These are phyloP conservation scores for Calyptomena viridis DNA, from an alignment of 2,113 vertebrate genomes.

Conservation along the genomic window DNA sequence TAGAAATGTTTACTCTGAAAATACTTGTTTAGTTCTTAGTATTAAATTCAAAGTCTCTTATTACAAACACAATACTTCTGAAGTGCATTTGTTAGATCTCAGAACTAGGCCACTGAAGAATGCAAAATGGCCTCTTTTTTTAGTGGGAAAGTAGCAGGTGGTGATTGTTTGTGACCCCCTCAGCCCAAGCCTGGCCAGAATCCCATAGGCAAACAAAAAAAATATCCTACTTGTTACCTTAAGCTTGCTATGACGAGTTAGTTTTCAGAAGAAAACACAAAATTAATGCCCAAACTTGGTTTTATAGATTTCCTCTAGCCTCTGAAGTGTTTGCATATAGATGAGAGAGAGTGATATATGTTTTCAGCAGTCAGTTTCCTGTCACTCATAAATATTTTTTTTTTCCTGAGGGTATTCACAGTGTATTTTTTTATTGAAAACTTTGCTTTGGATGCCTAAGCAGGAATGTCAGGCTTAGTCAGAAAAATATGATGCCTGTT, in stretches of 20 bases:
- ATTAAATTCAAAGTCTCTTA: not conserved
- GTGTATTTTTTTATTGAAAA: not conserved
- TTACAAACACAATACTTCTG: not conserved
- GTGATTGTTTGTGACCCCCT: fast-evolving
- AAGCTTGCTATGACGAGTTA: not conserved
- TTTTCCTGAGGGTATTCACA: not conserved
- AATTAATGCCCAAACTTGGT: not conserved
- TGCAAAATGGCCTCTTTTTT: not conserved
- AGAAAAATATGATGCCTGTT: not conserved
- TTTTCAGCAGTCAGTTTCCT: not conserved
- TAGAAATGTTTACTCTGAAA: not conserved
- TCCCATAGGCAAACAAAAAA: not conserved
- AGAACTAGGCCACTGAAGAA: not conserved
- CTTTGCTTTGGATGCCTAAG: constrained; percentile 6
- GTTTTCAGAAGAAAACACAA: not conserved
- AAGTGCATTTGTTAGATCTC: not conserved
- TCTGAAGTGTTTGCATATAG: not conserved
- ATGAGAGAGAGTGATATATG: not conserved
- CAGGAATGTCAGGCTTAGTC: not conserved
- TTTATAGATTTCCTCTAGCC: not conserved
- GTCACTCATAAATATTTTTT: not conserved
- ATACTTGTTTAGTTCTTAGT: not conserved
- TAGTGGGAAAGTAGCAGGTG: not conserved
- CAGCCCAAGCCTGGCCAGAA: not conserved
- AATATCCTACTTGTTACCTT: not conserved